These are phyloP conservation scores for Lutraria rhynchaena DNA, from an alignment of 1,140 invertebrate species.

Conservation along the genomic window DNA sequence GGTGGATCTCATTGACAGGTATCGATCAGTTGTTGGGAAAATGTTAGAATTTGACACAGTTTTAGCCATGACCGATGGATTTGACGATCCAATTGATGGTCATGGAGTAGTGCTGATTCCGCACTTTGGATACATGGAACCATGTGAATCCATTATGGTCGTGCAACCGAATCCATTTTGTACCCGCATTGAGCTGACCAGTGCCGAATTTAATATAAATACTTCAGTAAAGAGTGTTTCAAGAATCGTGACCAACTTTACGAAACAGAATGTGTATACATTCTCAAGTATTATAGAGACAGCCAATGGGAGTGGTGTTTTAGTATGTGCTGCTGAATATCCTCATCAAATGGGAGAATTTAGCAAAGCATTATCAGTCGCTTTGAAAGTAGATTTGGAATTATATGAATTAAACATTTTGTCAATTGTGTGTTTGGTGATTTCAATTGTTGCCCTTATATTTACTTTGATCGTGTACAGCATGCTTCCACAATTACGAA, in stretches of 20 bases:
- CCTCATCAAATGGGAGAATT: neutral
- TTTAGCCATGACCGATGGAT: neutral
- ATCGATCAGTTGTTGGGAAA: neutral
- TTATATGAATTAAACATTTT: neutral
- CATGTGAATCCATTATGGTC: neutral
- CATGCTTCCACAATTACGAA: neutral
- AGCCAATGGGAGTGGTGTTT: neutral
- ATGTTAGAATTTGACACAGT: no score
- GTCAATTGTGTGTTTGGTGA: constrained; percentile 1
- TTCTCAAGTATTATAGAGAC: constrained; percentile 6
- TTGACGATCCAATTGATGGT: neutral
- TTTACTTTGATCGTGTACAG: constrained; percentile 21
- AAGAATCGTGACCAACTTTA: neutral
- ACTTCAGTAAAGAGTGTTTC: neutral
- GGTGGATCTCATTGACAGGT: neutral
- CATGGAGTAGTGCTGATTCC: neutral
- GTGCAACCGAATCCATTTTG: constrained; percentile 24
- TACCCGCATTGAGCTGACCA: neutral
- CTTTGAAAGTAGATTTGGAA: neutral
- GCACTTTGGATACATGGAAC: neutral
- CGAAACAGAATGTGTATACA: neutral
- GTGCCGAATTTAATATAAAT: constrained; percentile 9
- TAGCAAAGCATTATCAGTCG: neutral
- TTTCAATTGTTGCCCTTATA: constrained; percentile 12
- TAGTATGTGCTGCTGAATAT: constrained; percentile 15